These are phyloP conservation scores for Aphodius sticticus DNA, from an alignment of 2,888 invertebrate species.

Conservation along the genomic window DNA sequence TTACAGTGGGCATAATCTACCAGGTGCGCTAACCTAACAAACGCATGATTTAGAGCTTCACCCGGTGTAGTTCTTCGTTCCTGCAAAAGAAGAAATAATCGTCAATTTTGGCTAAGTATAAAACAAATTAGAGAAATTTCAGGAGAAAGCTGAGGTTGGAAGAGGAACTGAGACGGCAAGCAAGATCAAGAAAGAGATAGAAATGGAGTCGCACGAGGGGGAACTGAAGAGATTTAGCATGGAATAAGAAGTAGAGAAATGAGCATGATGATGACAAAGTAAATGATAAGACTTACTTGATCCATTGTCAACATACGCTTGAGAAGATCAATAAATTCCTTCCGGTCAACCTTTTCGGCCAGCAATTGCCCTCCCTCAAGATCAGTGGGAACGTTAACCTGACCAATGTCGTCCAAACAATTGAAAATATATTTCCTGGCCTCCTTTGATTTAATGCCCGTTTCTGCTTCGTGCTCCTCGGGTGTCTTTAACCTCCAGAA, in stretches of 20 bases:
- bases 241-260: not conserved
- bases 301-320: constrained; percentile 99
- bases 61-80: constrained; percentile 95
- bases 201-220: too few relatives aligned
- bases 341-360: constrained; percentile 96
- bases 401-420: constrained; percentile 97
- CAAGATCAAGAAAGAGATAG: too few relatives aligned
- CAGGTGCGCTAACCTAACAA: constrained; percentile 91
- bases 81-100: constrained; percentile 57
- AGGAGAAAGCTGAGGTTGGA: too few relatives aligned
- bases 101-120: not conserved
- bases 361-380: constrained; percentile 95
- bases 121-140: too few relatives aligned
- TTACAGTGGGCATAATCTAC: constrained; percentile 97
- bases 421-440: constrained; percentile 99
- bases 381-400: constrained; percentile 96
- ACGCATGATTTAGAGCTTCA: constrained; percentile 94
- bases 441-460: constrained; percentile 98
- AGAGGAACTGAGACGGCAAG: too few relatives aligned
- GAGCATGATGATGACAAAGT: constrained; percentile 24
- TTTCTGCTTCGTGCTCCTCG: constrained; percentile 98
- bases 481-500: constrained; percentile 92
- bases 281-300: constrained; percentile 67
- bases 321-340: constrained; percentile 96
- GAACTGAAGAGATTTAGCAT: too few relatives aligned